A percentile compares a stretch with the other conserved stretches of the same genome.
These are phyloP conservation scores for Peucedramus taeniatus DNA, from an alignment of 2,113 vertebrate species.

Conservation along the genomic window DNA sequence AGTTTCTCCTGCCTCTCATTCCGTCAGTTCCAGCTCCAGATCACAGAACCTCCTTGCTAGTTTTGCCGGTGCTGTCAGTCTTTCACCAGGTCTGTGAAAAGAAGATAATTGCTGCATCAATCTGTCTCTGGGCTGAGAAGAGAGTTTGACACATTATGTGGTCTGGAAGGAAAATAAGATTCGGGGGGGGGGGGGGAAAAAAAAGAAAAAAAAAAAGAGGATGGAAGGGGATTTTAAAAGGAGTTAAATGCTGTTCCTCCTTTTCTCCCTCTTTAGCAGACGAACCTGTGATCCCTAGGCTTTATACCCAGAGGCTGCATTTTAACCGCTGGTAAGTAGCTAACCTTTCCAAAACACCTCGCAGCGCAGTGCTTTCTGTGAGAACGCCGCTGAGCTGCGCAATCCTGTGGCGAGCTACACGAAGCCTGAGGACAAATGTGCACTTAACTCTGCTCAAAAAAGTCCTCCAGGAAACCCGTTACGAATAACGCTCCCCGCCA, in stretches of 20 bases:
- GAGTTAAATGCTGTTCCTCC: background rate
- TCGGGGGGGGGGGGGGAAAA: too few species aligned
- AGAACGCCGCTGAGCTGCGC: background rate
- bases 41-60: background rate
- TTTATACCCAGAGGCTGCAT: background rate
- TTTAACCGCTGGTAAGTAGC: background rate
- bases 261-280: background rate
- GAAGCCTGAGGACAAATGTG: background rate
- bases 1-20: background rate
- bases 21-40: background rate
- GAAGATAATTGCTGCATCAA: conserved; percentile 29
- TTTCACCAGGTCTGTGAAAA: background rate
- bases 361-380: background rate
- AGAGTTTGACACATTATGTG: background rate
- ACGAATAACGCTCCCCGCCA: background rate
- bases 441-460: background rate
- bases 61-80: background rate
- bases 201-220: background rate
- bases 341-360: background rate
- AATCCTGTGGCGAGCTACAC: background rate
- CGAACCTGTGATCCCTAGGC: background rate
- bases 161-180: background rate
- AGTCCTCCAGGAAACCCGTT: background rate
- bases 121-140: background rate
- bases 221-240: background rate